phyloP scores from a whole-genome alignment of 2,888 invertebrate species.

The Acleris holmiana region DNA sequence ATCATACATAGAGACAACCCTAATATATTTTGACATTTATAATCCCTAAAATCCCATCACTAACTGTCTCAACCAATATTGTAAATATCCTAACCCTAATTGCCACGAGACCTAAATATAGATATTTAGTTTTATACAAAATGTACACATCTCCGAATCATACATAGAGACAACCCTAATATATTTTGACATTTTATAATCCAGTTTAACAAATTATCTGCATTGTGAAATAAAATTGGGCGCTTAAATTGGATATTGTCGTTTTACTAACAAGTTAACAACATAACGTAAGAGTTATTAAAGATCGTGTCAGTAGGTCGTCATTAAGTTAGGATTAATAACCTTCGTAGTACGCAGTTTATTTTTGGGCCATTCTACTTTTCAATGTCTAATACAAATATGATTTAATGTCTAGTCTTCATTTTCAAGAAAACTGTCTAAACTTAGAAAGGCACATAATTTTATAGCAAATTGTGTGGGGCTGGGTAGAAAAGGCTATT shows the following conservation, averaged over 20 bases:
- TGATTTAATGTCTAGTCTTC: too few relatives aligned
- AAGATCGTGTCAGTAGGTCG: slow-evolving; percentile 3
- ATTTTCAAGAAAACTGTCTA: too few relatives aligned
- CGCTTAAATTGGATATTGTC: neutral
- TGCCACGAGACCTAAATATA: too few relatives aligned
- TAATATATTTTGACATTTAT: neutral
- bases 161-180: neutral
- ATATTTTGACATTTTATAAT: neutral
- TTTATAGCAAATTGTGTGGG: neutral
- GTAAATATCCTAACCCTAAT: too few relatives aligned
- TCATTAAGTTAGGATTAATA: slow-evolving; percentile 1
- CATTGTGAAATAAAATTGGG: slow-evolving; percentile 6
- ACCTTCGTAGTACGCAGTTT: slow-evolving; percentile 8
- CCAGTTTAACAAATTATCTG: neutral
- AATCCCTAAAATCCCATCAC: too few relatives aligned
- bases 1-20: neutral
- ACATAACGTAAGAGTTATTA: slow-evolving; percentile 2
- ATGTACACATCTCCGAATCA: neutral
- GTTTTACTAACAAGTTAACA: neutral
- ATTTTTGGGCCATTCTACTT: too few relatives aligned
- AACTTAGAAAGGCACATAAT: neutral
- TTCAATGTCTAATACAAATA: too few relatives aligned
- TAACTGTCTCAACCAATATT: too few relatives aligned
- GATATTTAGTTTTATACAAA: too few relatives aligned
- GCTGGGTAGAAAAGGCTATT: too few relatives aligned